Evolutionary conservation across 2,888 invertebrate species (phyloP).

Genomic region (Pedicia rivosa): DNA sequence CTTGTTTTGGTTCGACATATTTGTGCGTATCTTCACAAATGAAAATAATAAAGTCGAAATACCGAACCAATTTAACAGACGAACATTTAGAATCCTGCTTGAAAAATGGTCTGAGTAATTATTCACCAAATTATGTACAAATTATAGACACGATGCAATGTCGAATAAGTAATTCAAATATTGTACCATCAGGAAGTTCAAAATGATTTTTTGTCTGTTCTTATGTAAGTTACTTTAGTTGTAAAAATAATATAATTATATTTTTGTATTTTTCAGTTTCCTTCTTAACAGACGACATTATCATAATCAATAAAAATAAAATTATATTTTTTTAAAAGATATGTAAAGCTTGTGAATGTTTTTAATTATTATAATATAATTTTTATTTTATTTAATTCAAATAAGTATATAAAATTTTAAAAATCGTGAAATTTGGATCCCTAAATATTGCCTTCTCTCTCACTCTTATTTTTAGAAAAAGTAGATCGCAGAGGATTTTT

Average conservation of each 20-base stretch:
- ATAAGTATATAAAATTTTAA: background rate
- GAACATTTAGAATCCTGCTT: constrained; percentile 1
- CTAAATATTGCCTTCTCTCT: constrained; percentile 1
- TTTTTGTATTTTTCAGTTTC: no score
- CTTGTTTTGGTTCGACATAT: constrained; percentile 3
- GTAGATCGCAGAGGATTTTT: no score
- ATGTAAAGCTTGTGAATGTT: no score
- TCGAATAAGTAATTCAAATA: background rate
- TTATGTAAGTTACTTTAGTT: no score
- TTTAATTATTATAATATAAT: background rate
- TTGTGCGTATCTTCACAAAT: constrained; percentile 1
- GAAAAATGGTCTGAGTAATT: background rate
- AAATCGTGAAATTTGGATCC: constrained; percentile 1
- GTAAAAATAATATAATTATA: no score
- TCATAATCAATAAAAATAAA: no score
- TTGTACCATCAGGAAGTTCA: no score
- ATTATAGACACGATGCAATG: constrained; percentile 1
- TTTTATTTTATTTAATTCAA: background rate
- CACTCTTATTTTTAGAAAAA: no score
- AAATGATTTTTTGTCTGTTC: no score
- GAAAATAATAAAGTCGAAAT: constrained; percentile 3
- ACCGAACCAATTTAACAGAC: constrained; percentile 1
- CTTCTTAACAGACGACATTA: no score
- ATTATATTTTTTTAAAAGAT: no score
- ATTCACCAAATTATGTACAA: background rate